phyloP scores from a whole-genome alignment of 2,888 invertebrate species.

The Enoplolaimus lenunculus region DNA sequence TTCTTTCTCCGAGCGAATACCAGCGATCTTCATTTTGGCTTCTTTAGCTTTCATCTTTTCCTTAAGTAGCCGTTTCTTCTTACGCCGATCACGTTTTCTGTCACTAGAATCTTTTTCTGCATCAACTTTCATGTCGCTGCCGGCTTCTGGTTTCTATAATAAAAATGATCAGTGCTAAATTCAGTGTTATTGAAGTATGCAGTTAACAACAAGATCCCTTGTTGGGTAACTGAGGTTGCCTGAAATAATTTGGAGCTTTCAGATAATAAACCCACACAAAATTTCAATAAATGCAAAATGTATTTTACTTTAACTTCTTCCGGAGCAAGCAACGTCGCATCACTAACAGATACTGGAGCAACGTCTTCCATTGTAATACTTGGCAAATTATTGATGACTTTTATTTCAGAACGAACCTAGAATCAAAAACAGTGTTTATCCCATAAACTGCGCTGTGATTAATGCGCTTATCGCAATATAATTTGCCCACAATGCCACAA shows the following conservation, averaged over 20 bases:
- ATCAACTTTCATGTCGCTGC: neutral
- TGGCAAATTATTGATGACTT: conserved; percentile 75
- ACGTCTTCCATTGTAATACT: conserved; percentile 88
- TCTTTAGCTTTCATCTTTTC: neutral
- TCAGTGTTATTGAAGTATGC: too few species aligned
- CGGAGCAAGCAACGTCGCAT: conserved; percentile 71
- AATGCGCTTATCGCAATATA: too few species aligned
- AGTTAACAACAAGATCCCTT: neutral
- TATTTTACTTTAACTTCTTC: conserved; percentile 58
- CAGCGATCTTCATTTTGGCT: neutral
- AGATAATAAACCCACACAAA: neutral
- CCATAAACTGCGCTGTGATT: too few species aligned
- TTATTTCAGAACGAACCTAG: conserved; percentile 65
- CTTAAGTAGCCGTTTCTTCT: neutral
- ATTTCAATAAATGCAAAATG: neutral
- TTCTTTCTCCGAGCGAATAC: neutral
- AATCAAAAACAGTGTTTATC: conserved; percentile 27
- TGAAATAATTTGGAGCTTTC: neutral
- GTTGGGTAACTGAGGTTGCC: neutral
- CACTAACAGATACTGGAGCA: conserved; percentile 70
- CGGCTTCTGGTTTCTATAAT: neutral
- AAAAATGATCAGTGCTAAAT: too few species aligned
- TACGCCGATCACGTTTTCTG: neutral
- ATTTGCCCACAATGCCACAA: too few species aligned
- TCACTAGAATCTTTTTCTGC: neutral